Evolutionary conservation across 64 coral and sea anemone species (phyloP).

Genomic region (Montipora foliosa): DNA sequence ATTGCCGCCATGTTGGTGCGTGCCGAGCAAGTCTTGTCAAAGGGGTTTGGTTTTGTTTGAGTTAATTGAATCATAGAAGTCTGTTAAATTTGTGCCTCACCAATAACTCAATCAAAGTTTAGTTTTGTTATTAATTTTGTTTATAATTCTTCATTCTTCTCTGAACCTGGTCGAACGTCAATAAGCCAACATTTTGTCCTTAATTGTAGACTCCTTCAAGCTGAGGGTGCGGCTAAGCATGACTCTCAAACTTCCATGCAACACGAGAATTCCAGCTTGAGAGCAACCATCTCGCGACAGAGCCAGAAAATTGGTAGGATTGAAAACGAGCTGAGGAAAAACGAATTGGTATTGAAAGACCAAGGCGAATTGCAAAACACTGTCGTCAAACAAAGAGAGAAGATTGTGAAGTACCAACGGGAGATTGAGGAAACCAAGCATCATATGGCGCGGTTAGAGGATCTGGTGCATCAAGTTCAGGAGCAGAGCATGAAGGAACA

Average conservation of each 20-base stretch:
- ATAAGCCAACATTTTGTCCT: neutral
- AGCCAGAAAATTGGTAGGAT: slow-evolving; percentile 98
- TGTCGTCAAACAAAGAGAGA: slow-evolving; percentile 87
- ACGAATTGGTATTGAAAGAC: slow-evolving; percentile 76
- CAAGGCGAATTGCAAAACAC: slow-evolving; percentile 75
- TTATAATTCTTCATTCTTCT: no score
- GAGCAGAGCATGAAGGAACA: slow-evolving; percentile 95
- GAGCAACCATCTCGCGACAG: slow-evolving; percentile 94
- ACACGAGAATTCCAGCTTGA: slow-evolving; percentile 87
- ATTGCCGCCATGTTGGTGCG: no score
- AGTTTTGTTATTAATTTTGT: no score
- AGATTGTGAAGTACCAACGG: slow-evolving; percentile 89
- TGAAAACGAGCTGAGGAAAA: slow-evolving; percentile 89
- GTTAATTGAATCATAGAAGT: no score
- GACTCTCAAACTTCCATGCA: slow-evolving; percentile 85
- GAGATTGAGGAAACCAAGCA: slow-evolving; percentile 94
- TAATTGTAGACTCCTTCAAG: slow-evolving; percentile 82
- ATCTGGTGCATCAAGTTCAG: slow-evolving; percentile 93
- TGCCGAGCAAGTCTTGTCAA: no score
- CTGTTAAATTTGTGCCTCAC: no score
- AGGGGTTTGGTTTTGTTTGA: no score
- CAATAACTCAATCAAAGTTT: no score
- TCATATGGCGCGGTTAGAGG: slow-evolving; percentile 94
- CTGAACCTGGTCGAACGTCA: no score
- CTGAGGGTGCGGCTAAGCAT: slow-evolving; percentile 77